Conservation (phyloP, 2,113 vertebrate species). For the Garra rufa region DNA sequence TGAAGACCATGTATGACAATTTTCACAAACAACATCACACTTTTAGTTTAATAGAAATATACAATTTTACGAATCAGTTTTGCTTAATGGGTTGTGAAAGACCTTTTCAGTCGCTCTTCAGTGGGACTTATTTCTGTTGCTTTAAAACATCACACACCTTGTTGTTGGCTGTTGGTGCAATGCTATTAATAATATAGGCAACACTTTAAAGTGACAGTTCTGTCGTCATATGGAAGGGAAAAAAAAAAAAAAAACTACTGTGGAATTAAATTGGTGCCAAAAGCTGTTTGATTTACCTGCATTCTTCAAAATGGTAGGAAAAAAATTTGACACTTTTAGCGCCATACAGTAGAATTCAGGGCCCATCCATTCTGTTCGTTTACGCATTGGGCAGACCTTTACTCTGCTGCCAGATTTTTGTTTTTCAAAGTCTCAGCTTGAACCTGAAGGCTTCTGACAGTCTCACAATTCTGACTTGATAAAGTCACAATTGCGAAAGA, state of each 20-base stretch:
- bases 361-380: background rate
- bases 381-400: background rate
- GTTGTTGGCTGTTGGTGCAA: background rate
- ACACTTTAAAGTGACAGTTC: background rate
- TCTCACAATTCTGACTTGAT: too few relatives aligned
- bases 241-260: background rate
- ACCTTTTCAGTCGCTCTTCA: background rate
- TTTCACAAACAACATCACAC: too few relatives aligned
- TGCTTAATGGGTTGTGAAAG: background rate
- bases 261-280: background rate
- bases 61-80: too few relatives aligned
- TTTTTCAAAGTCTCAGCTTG: background rate
- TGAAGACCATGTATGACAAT: too few relatives aligned
- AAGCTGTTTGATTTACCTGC: too few relatives aligned
- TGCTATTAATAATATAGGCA: background rate
- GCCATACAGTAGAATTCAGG: background rate
- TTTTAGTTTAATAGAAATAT: too few relatives aligned
- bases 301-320: too few relatives aligned
- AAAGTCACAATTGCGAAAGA: too few relatives aligned
- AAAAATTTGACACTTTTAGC: background rate
- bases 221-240: too few relatives aligned
- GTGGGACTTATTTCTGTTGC: background rate
- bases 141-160: background rate
- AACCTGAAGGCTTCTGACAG: background rate
- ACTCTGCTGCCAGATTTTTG: background rate